Evolutionary conservation across 1,140 invertebrate species (phyloP), one percentile per base, ranked within the genome.

Genomic region (Archegozetes longisetosus): DNA sequence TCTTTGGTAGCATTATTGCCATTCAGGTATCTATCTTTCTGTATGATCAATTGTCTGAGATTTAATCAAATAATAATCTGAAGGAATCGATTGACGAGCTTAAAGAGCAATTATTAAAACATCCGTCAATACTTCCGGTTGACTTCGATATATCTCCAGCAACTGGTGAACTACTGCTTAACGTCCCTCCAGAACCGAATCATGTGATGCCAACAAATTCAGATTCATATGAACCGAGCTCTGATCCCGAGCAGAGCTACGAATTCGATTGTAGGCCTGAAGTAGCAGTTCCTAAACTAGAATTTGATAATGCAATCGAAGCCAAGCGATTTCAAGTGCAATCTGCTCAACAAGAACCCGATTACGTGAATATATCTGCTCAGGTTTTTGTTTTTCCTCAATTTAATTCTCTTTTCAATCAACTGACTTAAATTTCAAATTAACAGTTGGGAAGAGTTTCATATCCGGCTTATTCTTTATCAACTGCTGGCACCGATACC

Each of bases 1-100:
- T 95, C 40, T 85, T 97, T 68, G 80, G 84, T 58, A 87, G 86
- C 68, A 87, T 95, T 67, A 82, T 90, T n/a, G 88, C 85, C 50
- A 81, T 96, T 64, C 87, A 80, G 68, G 78, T 78, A 66, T 69
- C 68, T 29, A 52, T 62, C 20, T 3, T 40, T 40, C 6, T 40
- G 17, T 9, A 40, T 40, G 32, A 40, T 40, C 17, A 40, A 17
- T 40, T 40, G 17, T 9, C 17, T 40, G 32, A 40, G 17, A 40
- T 40, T 40, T 20, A 51, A 51, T 29, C 17, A 60, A 47, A 9
- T 23, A 22, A 25, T 24, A 40, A 64, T 47, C 29, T 51, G 13
- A 53, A 67, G 58, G 61, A 70, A 58, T 71, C 71, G 20, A 58
- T 72, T 29, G 62, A 67, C 23, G 64, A 70, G 54, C 61, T 72